Percentiles rank a stretch among this genome's conserved stretches.
Evolutionary conservation across 1,140 invertebrate species (phyloP).

Genomic region (Choristoneura fumiferana): DNA sequence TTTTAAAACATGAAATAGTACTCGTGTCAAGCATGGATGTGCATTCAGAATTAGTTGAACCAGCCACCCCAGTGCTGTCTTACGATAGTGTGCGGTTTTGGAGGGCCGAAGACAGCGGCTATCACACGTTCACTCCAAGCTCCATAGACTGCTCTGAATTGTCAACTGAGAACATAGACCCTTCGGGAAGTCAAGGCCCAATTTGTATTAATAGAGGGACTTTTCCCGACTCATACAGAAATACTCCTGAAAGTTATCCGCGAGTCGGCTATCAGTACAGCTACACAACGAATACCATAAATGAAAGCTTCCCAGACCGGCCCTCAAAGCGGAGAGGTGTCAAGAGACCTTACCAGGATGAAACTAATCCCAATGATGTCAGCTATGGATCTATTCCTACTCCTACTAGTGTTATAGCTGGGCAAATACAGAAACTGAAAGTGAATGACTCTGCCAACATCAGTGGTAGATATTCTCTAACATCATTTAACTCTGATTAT

Average conservation of each 20-base stretch:
- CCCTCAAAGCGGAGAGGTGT: constrained; percentile 45
- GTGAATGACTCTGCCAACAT: constrained; percentile 33
- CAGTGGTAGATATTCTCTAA: constrained; percentile 13
- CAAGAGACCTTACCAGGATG: constrained; percentile 50
- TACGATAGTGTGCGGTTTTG: constrained; percentile 45
- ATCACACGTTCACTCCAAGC: constrained; percentile 61
- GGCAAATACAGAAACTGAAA: constrained; percentile 38
- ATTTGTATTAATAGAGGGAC: constrained; percentile 34
- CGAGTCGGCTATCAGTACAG: constrained; percentile 30
- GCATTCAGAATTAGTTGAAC: constrained; percentile 42
- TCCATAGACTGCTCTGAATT: constrained; percentile 56
- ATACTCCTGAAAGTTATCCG: constrained; percentile 35
- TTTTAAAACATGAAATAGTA: neutral
- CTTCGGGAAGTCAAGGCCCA: constrained; percentile 25
- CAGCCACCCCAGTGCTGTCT: constrained; percentile 45
- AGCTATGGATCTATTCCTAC: constrained; percentile 39
- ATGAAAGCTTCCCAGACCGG: constrained; percentile 36
- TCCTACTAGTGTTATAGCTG: constrained; percentile 60
- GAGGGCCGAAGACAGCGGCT: constrained; percentile 65
- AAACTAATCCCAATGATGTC: constrained; percentile 29
- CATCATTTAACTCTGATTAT: constrained; percentile 13
- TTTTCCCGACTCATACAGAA: constrained; percentile 37
- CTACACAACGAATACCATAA: constrained; percentile 28
- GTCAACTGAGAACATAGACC: constrained; percentile 45
- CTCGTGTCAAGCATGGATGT: constrained; percentile 40